Evolutionary conservation across 2,113 vertebrate genomes (phyloP), one percentile per base, ranked within the genome.

Genomic region (Bos taurus): DNA sequence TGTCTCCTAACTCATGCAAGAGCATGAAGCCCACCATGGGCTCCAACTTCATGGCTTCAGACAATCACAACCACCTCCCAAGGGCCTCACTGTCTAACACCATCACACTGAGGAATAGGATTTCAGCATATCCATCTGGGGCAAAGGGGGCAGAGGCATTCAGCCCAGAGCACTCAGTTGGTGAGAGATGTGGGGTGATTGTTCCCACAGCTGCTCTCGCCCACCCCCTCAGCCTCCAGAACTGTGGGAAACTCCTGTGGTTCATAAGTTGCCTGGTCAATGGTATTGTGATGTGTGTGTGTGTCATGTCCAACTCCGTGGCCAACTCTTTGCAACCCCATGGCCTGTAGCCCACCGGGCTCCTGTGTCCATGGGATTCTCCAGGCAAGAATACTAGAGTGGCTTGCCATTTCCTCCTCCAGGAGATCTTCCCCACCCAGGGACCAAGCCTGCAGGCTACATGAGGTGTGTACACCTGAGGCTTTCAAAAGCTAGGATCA

Each of bases 151-250:
- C 16, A 17, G 3, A 60, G 10, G 6, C 17, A 33, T 57, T 78
- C 64, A 16, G 40, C 74, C 56, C 26, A 8, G 36, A n/a, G 50
- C 21, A 28, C 14, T 6, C 6, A 6, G 19, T 6, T 21, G 12
- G 26, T 14, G 25, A 21, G 46, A 82, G 15, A 25, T 11, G 10
- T 15, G 12, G 30, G 13, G 56, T 3, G 33, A 17, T 1, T 11
- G 9, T 1, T 7, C 23, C 59, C 7, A 1, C 4, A 36, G 8
- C 62, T 83, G 48, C 11, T 62, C 16, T n/a, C 0, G 0, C 59
- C 54, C 5, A 40, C 40, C 60, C 9, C 10, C n/a, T 23, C 23
- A 25, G 11, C 23, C 48, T 40, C 36, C 36, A 40, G 21, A 74
- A 74, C 67, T 74, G 67, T 71, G n/a, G n/a, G n/a, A 40, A 74